Evolutionary conservation across 1,140 invertebrate species (phyloP), one percentile per base, ranked within the genome.

Genomic region (Ctenoplectra terminalis): DNA sequence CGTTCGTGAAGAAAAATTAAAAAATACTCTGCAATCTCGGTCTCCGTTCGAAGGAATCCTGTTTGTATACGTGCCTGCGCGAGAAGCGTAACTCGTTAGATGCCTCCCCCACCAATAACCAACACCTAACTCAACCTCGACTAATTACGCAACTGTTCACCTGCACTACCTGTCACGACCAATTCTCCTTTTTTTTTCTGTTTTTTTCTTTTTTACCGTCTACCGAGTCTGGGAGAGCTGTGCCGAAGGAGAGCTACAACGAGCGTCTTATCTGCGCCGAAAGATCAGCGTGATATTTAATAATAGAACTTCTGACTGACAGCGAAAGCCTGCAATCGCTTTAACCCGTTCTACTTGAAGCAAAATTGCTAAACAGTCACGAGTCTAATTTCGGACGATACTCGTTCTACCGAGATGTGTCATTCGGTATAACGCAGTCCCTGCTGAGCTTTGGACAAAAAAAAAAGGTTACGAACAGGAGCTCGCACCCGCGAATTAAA

Each of bases 141-240:
- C 83, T 85, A 85, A 85, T 85, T 85, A 83, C 83, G 83, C 83
- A 85, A 85, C 74, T 15, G 58, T 67, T 81, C 74, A 82, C 80
- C 83, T 77, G 80, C 63, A 52, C 66, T 79, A 72, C 75, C 76
- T 83, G 81, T 70, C 75, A 79, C 75, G 66, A 66, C 58, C 40
- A 46, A 83, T 83, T 79, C 67, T 64, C 29, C n/a, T 52, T 34
- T 72, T n/a, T 52, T 6, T 40, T 29, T 58, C 4, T 29, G 0
- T 37, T 26, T 52, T 20, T 63, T n/a, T 40, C 3, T 46, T 54
- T 34, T 31, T 5, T 15, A 17, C 17, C 37, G n/a, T 23, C 56
- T 48, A 43, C 11, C 13, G 0, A 15, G 46, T 13, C 46, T 48
- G 52, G 4, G 1, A 26, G 23, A 26, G 17, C 40, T 15, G 34